These are phyloP conservation scores for Coleophora deauratella DNA, from an alignment of 2,888 invertebrate genomes.

Conservation along the genomic window DNA sequence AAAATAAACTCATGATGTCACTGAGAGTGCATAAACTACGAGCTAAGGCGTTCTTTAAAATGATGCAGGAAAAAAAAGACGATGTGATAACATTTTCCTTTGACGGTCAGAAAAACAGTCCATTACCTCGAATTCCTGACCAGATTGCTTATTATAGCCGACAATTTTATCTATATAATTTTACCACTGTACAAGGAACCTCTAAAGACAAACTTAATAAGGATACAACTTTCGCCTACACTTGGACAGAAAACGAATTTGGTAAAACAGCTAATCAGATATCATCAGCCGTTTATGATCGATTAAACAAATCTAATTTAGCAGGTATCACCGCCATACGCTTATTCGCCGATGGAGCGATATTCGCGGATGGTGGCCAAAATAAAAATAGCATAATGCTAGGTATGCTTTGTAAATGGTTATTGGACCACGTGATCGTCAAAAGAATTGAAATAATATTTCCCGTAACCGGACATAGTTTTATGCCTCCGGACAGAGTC, in stretches of 20 bases:
- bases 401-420: constrained; percentile 18
- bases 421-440: constrained; percentile 12
- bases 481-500: constrained; percentile 13
- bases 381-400: constrained; percentile 22
- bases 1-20: background rate
- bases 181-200: constrained; percentile 17
- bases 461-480: constrained; percentile 16
- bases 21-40: constrained; percentile 9
- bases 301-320: constrained; percentile 19
- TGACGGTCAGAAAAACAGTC: constrained; percentile 19
- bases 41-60: constrained; percentile 16
- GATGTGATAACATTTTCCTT: constrained; percentile 19
- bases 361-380: too few relatives aligned
- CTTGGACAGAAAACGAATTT: constrained; percentile 22
- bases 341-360: constrained; percentile 19
- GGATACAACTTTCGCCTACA: constrained; percentile 18
- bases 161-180: constrained; percentile 18
- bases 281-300: constrained; percentile 21
- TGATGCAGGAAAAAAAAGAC: constrained; percentile 13
- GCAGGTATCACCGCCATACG: constrained; percentile 15
- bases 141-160: constrained; percentile 15
- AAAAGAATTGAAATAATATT: constrained; percentile 12
- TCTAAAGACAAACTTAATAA: constrained; percentile 17
- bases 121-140: constrained; percentile 16
- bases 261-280: constrained; percentile 20